phyloP scores from a whole-genome alignment of 2,797 vertebrate genomes.

The Enteromius viviparus region DNA sequence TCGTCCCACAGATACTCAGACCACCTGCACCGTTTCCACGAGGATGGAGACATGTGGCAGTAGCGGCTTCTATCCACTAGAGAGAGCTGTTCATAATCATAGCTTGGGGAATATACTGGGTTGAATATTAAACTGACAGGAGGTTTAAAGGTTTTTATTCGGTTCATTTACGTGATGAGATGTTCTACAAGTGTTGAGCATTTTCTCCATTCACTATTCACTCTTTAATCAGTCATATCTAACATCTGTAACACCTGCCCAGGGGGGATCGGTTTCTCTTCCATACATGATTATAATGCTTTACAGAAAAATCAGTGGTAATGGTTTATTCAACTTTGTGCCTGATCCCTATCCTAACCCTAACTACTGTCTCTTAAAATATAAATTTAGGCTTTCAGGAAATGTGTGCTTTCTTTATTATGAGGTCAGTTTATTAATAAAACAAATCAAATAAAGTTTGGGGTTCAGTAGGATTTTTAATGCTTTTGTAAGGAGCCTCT shows the following conservation, averaged over 20 bases:
- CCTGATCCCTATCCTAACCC: neutral
- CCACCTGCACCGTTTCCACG: conserved; percentile 94
- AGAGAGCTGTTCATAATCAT: neutral
- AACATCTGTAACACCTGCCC: neutral
- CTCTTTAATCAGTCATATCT: neutral
- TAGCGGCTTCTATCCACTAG: conserved; percentile 51
- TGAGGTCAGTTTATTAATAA: neutral
- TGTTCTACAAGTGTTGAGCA: neutral
- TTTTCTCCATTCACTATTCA: neutral
- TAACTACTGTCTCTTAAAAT: neutral
- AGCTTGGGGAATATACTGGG: neutral
- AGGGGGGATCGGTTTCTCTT: neutral
- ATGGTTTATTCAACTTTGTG: neutral
- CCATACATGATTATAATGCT: neutral
- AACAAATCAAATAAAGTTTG: neutral
- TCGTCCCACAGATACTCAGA: conserved; percentile 85
- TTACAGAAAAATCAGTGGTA: neutral
- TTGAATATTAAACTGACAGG: neutral
- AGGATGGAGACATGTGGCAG: conserved; percentile 80
- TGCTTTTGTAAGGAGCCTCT: neutral
- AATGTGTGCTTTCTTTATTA: neutral
- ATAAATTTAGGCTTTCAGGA: neutral
- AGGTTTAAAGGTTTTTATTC: neutral
- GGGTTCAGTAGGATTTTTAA: neutral
- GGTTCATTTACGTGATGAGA: neutral